Evolutionary conservation across 1,140 invertebrate species (phyloP).

Genomic region (Latrodectus geometricus): DNA sequence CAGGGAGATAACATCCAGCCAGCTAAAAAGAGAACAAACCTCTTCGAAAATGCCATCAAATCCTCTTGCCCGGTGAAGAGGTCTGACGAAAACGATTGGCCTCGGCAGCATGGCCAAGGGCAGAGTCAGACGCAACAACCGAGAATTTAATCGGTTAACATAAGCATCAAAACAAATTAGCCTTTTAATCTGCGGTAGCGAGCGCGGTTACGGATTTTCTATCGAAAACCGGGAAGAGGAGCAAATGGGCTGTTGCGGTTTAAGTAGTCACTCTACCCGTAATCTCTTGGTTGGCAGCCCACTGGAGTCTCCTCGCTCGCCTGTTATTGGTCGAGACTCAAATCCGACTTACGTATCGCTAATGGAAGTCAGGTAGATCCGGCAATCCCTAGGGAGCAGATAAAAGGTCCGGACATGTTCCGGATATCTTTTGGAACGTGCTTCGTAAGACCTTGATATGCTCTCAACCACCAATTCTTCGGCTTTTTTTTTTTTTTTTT

Average conservation of each 20-base stretch:
- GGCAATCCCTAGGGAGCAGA: constrained; percentile 15
- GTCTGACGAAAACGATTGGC: background rate
- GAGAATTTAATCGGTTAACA: constrained; percentile 33
- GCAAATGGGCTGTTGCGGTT: background rate
- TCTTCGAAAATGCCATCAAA: constrained; percentile 12
- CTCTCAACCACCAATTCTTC: too few relatives aligned
- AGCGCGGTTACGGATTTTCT: constrained; percentile 24
- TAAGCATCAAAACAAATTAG: constrained; percentile 54
- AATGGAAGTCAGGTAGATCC: constrained; percentile 17
- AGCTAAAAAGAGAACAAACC: constrained; percentile 15
- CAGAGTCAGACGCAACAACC: background rate
- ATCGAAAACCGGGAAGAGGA: background rate
- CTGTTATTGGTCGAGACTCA: constrained; percentile 30
- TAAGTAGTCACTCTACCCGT: background rate
- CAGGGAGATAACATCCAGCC: background rate
- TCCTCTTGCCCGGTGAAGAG: background rate
- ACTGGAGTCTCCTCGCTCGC: background rate
- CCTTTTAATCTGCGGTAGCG: constrained; percentile 40
- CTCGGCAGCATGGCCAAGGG: background rate
- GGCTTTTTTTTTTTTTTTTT: too few relatives aligned
- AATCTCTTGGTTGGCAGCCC: constrained; percentile 16
- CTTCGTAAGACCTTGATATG: too few relatives aligned
- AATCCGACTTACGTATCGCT: constrained; percentile 36
- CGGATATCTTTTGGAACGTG: too few relatives aligned
- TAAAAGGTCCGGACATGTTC: constrained; percentile 4